Evolutionary conservation across 2,113 vertebrate genomes (phyloP), one percentile per base, ranked within the genome.

Genomic region (Marmota monax): DNA sequence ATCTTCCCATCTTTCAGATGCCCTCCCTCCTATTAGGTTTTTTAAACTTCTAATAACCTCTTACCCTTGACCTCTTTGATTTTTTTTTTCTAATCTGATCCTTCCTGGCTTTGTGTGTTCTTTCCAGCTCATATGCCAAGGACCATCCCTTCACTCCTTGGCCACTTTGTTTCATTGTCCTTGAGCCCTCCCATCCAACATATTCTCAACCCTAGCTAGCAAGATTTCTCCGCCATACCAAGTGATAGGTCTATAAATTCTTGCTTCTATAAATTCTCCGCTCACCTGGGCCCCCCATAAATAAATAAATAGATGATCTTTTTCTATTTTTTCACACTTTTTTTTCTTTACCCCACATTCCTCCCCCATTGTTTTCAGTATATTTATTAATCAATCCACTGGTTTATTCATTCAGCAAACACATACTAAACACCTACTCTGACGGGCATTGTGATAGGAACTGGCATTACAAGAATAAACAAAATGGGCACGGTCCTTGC

Each of bases 191-290:
- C 56, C 69, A 16, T 37, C 17, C 70, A 25, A 56, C 37, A 92
- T 39, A 95, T 80, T 86, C 70, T 89, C n/a, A 80, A 17, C 25
- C 20, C 86, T 84, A 63, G 67, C 48, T 87, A 63, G 69, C 85
- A 29, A 90, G 72, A 85, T 42, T 96, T 95, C 32, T 89, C 74
- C 58, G 6, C 85, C 37, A 90, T 25, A 93, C 65, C 22, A 92
- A 90, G 27, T 80, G 86, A 86, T 23, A 45, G 78, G 45, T 86
- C 80, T 96, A 63, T 90, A 90, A 96, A 96, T 90, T 65, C 65
- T 70, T 67, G 12, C 65, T 95, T 94, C 80, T 94, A 77, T 84
- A 93, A 96, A 93, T 95, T 74, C 56, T 10, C 61, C 58, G 70
- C 34, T 82, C 53, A 83, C 65, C 84, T 80, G 13, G 12, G 58